Percentiles rank a stretch among this genome's conserved stretches.
phyloP scores from a whole-genome alignment of 2,113 vertebrate genomes.

The Anas platyrhynchos region DNA sequence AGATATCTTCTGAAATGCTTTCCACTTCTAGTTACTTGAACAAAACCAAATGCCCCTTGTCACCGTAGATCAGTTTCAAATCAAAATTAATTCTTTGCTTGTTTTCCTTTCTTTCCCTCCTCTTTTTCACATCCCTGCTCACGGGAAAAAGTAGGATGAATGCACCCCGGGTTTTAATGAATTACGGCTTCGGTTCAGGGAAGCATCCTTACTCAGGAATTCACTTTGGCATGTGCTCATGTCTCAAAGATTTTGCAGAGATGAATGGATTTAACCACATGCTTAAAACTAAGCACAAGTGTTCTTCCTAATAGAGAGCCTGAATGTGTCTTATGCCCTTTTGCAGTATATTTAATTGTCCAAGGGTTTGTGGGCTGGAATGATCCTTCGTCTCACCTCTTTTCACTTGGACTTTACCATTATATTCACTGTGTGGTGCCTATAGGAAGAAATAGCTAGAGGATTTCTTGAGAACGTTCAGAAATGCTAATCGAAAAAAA shows the following conservation, averaged over 20 bases:
- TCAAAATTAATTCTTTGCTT: constrained; percentile 55
- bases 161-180: constrained; percentile 67
- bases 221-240: constrained; percentile 54
- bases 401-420: background rate
- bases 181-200: constrained; percentile 47
- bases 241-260: constrained; percentile 57
- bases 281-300: constrained; percentile 57
- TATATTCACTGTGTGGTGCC: background rate
- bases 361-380: background rate
- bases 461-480: background rate
- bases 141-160: constrained; percentile 28
- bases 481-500: background rate
- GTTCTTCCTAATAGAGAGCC: constrained; percentile 52
- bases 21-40: constrained; percentile 55
- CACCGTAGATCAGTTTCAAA: constrained; percentile 63
- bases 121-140: constrained; percentile 13
- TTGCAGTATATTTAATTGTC: constrained; percentile 25
- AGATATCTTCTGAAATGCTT: constrained; percentile 66
- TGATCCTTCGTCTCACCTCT: background rate
- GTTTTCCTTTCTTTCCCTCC: background rate
- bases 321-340: background rate
- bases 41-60: constrained; percentile 62
- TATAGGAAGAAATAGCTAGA: background rate
- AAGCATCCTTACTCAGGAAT: constrained; percentile 67
- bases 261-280: constrained; percentile 62